Conservation (phyloP, 1,140 invertebrate species). For the Trichomalopsis sarcophagae region DNA sequence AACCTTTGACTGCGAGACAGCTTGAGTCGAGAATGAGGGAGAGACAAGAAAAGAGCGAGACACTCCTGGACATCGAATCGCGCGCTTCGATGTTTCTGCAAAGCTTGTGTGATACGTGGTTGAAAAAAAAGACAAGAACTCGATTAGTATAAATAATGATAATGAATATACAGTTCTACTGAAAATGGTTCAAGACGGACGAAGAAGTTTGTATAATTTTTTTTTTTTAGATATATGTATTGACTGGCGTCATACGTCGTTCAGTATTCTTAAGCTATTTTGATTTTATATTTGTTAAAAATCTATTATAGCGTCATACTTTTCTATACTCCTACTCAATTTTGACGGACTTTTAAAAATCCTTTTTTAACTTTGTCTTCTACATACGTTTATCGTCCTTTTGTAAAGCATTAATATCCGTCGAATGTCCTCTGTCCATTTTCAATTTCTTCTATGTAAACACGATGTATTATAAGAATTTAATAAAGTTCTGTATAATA, state of each 20-base stretch:
- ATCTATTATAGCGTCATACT: constrained; percentile 65
- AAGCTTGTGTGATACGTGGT: constrained; percentile 50
- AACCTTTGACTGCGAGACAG: constrained; percentile 42
- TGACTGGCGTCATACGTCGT: constrained; percentile 11
- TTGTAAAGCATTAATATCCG: constrained; percentile 39
- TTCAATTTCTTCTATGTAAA: constrained; percentile 39
- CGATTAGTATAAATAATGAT: constrained; percentile 34
- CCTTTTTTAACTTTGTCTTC: constrained; percentile 43
- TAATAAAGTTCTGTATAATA: constrained; percentile 47
- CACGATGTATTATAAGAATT: constrained; percentile 20
- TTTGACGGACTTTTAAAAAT: constrained; percentile 47
- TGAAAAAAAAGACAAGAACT: constrained; percentile 45
- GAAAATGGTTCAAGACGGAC: constrained; percentile 34
- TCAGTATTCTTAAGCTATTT: constrained; percentile 61
- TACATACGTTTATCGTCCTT: not conserved
- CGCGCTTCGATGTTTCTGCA: constrained; percentile 29
- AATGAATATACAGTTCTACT: constrained; percentile 27
- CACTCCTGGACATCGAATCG: constrained; percentile 34
- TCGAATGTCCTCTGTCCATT: constrained; percentile 47
- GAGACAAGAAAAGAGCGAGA: constrained; percentile 33
- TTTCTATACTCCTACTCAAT: constrained; percentile 57
- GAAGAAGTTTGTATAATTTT: constrained; percentile 48
- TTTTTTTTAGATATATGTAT: constrained; percentile 45
- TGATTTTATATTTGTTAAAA: constrained; percentile 63
- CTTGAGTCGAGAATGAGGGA: constrained; percentile 28